phyloP scores from a whole-genome alignment of 1,140 invertebrate species.

The Argopecten irradians region DNA sequence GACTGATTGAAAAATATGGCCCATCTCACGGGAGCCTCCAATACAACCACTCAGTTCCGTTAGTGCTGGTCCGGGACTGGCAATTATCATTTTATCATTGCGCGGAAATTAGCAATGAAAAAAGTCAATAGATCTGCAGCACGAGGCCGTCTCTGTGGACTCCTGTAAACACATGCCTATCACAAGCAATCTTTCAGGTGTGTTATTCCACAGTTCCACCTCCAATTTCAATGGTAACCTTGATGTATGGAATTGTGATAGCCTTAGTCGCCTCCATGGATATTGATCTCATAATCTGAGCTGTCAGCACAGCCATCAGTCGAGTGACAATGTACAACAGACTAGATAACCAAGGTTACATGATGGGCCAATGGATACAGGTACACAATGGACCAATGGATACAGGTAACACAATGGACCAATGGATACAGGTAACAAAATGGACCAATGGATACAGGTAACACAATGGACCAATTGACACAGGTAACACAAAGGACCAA shows the following conservation, averaged over 20 bases:
- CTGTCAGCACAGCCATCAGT: neutral
- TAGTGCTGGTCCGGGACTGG: neutral
- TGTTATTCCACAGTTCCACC: neutral
- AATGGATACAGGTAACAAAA: neutral
- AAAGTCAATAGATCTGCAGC: neutral
- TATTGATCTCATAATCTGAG: neutral
- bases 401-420: neutral
- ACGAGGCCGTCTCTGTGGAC: neutral
- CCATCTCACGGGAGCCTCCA: neutral
- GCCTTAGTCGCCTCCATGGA: neutral
- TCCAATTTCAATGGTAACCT: slow-evolving; percentile 10
- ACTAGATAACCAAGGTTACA: neutral
- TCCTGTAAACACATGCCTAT: neutral
- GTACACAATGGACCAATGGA: neutral
- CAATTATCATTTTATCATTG: slow-evolving; percentile 4
- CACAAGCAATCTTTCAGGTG: slow-evolving; percentile 15
- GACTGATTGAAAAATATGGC: slow-evolving; percentile 17
- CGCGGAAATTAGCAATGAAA: slow-evolving; percentile 17
- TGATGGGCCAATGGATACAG: neutral
- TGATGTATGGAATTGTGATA: slow-evolving; percentile 10
- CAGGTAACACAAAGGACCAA: neutral
- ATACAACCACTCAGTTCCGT: neutral
- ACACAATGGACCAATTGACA: neutral
- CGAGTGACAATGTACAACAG: neutral
- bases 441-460: neutral